phyloP scores from a whole-genome alignment of 1,140 invertebrate species.

The Goniozus legneri region DNA sequence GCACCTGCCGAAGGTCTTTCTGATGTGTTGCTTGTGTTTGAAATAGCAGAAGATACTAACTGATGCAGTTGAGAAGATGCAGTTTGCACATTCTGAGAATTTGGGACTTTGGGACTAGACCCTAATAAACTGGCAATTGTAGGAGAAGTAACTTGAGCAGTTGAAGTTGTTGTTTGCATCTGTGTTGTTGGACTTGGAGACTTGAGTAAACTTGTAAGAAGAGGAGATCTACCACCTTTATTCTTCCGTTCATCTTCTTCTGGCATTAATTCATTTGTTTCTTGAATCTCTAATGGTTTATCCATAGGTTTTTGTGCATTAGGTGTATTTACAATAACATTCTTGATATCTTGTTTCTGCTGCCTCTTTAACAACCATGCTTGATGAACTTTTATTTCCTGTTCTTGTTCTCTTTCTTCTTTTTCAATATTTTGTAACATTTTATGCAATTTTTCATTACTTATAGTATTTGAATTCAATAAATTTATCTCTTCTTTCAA shows the following conservation, averaged over 20 bases:
- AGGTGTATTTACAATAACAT: neutral
- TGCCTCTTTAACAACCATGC: slow-evolving; percentile 72
- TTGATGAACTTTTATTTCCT: slow-evolving; percentile 61
- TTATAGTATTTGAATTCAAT: slow-evolving; percentile 55
- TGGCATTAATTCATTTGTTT: slow-evolving; percentile 9
- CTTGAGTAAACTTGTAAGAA: slow-evolving; percentile 79
- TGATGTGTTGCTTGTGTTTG: slow-evolving; percentile 33
- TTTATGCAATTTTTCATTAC: slow-evolving; percentile 67
- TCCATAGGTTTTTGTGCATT: slow-evolving; percentile 18
- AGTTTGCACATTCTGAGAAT: slow-evolving; percentile 27
- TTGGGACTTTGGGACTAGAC: slow-evolving; percentile 50
- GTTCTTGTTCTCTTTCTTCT: slow-evolving; percentile 66
- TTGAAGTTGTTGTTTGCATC: slow-evolving; percentile 45
- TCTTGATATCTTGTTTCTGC: slow-evolving; percentile 47
- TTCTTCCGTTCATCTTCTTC: slow-evolving; percentile 42
- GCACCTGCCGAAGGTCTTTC: slow-evolving; percentile 62
- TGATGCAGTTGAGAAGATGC: slow-evolving; percentile 50
- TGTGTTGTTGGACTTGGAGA: slow-evolving; percentile 59
- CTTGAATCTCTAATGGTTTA: slow-evolving; percentile 30
- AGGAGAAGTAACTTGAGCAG: slow-evolving; percentile 49
- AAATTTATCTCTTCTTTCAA: slow-evolving; percentile 63
- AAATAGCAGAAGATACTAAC: slow-evolving; percentile 43
- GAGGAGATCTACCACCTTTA: slow-evolving; percentile 59
- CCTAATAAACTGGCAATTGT: slow-evolving; percentile 59
- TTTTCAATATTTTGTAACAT: slow-evolving; percentile 72